phyloP scores from a whole-genome alignment of 2,888 invertebrate species.

The Dicranocentrus wangi region DNA sequence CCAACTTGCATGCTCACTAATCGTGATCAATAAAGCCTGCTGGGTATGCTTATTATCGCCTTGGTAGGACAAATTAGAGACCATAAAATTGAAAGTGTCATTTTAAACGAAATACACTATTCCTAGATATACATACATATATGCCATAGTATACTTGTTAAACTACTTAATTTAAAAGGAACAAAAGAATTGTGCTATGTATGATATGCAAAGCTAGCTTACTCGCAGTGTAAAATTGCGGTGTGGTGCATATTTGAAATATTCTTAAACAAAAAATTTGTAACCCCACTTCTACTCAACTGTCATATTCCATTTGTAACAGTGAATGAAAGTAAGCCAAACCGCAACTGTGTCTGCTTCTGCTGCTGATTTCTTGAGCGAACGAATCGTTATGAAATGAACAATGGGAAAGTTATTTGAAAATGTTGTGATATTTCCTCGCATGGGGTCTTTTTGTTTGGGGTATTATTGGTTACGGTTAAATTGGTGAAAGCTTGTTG shows the following conservation, averaged over 20 bases:
- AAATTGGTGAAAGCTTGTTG: slow-evolving; percentile 42
- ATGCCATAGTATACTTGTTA: too few species aligned
- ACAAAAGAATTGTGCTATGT: too few species aligned
- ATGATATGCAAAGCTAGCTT: too few species aligned
- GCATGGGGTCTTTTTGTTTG: slow-evolving; percentile 10
- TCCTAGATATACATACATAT: too few species aligned
- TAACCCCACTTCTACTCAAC: background rate
- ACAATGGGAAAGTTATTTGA: slow-evolving; percentile 4
- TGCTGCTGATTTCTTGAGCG: background rate
- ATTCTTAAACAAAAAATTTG: too few species aligned
- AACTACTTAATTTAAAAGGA: too few species aligned
- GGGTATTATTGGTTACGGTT: slow-evolving; percentile 35
- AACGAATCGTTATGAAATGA: background rate
- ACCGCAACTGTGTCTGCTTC: slow-evolving; percentile 6
- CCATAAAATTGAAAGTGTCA: slow-evolving; percentile 33
- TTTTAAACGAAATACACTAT: background rate
- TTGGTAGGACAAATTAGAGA: slow-evolving; percentile 15
- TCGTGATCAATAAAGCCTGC: slow-evolving; percentile 21
- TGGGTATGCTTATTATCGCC: background rate
- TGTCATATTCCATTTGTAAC: background rate
- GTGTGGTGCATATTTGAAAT: too few species aligned
- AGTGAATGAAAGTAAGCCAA: slow-evolving; percentile 17
- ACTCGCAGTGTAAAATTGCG: too few species aligned
- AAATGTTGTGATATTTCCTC: slow-evolving; percentile 6
- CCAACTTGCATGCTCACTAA: background rate